Percentiles rank a stretch among this genome's conserved stretches.
Evolutionary conservation across 2,113 vertebrate species (phyloP).

Genomic region (Eudyptes chrysolophus): DNA sequence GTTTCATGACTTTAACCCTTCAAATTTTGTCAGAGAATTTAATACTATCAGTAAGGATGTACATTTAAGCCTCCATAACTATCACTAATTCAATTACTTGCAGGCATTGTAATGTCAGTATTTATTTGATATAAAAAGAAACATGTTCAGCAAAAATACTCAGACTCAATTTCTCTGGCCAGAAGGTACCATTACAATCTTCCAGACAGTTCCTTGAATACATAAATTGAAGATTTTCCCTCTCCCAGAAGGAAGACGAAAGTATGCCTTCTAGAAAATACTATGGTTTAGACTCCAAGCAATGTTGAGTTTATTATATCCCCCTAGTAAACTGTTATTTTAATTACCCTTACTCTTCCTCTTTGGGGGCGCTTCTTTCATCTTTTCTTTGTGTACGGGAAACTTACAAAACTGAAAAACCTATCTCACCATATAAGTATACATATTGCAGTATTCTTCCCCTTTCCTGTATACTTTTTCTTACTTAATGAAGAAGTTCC

Average conservation of each 20-base stretch:
- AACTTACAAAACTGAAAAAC: background rate
- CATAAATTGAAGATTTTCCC: background rate
- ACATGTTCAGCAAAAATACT: background rate
- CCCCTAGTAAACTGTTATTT: background rate
- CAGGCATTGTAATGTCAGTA: background rate
- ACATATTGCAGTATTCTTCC: background rate
- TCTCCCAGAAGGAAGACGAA: background rate
- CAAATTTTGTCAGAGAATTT: background rate
- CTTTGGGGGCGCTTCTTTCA: background rate
- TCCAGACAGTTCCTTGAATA: background rate
- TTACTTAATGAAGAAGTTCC: background rate
- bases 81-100: background rate
- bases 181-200: background rate
- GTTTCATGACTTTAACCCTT: background rate
- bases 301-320: background rate
- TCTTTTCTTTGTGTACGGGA: background rate
- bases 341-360: background rate
- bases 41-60: background rate
- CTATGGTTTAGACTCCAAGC: background rate
- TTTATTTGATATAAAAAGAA: background rate
- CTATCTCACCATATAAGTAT: background rate
- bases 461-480: background rate
- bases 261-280: background rate
- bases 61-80: background rate
- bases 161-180: background rate